Evolutionary conservation across 2,888 invertebrate species (phyloP).

Genomic region (Priocnemis perturbator): DNA sequence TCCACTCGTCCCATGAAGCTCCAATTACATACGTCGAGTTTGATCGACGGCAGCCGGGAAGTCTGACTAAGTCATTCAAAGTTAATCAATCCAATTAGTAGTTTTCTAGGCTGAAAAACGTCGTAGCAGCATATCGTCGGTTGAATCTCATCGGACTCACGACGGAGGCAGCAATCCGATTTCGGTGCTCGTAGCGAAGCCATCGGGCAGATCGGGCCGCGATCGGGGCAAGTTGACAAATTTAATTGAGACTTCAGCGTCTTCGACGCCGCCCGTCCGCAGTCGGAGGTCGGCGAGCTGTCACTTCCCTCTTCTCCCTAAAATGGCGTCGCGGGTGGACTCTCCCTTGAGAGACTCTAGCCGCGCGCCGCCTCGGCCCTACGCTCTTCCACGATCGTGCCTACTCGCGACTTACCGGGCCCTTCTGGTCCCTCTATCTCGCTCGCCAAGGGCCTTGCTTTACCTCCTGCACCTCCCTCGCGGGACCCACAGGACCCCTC

Average conservation of each 20-base stretch:
- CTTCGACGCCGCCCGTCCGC: not conserved
- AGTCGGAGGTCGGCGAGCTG: not conserved
- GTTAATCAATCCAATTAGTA: too few relatives aligned
- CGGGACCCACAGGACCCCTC: conserved; percentile 43
- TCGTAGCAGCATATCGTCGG: too few relatives aligned
- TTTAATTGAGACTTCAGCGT: not conserved
- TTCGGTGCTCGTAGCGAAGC: too few relatives aligned
- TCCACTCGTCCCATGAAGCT: not conserved
- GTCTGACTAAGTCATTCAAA: too few relatives aligned
- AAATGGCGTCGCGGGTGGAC: conserved; percentile 4
- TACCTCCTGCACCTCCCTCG: conserved; percentile 48
- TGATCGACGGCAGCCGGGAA: not conserved
- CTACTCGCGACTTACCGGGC: conserved; percentile 36
- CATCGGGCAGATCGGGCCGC: too few relatives aligned
- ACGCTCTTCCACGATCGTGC: conserved; percentile 26
- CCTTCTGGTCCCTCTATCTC: conserved; percentile 26
- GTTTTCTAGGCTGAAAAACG: too few relatives aligned
- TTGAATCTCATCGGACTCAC: too few relatives aligned
- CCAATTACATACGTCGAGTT: not conserved
- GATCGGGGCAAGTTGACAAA: too few relatives aligned
- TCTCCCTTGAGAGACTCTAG: conserved; percentile 8
- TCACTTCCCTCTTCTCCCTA: conserved; percentile 2
- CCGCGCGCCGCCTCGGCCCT: conserved; percentile 27
- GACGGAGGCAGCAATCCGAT: too few relatives aligned
- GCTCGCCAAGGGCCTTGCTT: conserved; percentile 36